Percentiles rank a stretch among this genome's conserved stretches.
phyloP scores from a whole-genome alignment of 1,140 invertebrate species.

The Melanaphis sacchari region DNA sequence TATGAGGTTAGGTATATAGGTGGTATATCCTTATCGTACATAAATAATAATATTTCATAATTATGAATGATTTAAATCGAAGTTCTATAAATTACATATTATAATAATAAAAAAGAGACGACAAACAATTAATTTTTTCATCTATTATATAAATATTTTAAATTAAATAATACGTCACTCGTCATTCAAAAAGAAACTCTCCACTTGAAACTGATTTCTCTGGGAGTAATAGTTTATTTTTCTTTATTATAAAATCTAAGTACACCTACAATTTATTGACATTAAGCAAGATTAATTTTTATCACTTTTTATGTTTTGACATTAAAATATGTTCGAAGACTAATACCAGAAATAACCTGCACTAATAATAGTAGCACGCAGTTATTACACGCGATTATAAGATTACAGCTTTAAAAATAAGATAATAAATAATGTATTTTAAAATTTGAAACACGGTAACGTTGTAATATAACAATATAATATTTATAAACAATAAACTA shows the following conservation, averaged over 20 bases:
- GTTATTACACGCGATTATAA: not conserved
- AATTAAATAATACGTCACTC: not conserved
- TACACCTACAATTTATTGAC: not conserved
- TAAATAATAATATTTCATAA: not conserved
- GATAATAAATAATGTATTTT: slow-evolving; percentile 8
- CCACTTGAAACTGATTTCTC: not conserved
- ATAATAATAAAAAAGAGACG: not conserved
- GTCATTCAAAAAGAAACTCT: not conserved
- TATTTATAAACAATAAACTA: not conserved
- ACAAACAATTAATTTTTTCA: not conserved
- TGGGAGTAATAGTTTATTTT: not conserved
- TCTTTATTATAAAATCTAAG: not conserved
- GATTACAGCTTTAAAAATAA: slow-evolving; percentile 4
- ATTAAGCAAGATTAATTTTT: not conserved
- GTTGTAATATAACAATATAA: not conserved
- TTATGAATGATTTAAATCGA: not conserved
- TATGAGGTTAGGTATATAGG: not conserved
- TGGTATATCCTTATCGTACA: not conserved
- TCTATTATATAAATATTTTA: not conserved
- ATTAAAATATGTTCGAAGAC: not conserved
- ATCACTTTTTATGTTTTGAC: not conserved
- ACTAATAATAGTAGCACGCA: not conserved
- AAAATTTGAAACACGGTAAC: not conserved
- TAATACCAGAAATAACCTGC: not conserved
- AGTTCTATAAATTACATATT: not conserved